phyloP scores from a whole-genome alignment of 2,888 invertebrate genomes.

The Brenthis ino region DNA sequence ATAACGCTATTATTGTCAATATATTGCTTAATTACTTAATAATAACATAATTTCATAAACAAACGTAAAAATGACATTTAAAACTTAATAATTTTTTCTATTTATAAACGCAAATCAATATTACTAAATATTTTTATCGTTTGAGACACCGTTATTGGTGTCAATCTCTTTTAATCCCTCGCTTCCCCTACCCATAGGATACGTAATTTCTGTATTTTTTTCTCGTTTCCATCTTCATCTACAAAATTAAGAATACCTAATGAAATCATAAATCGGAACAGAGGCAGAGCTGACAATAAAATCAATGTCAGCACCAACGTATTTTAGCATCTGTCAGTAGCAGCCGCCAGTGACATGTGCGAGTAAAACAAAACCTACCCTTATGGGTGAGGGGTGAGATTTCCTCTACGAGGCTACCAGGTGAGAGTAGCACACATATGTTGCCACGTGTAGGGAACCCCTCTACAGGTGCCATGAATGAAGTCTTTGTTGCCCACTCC shows the following conservation, averaged over 20 bases:
- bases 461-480: slow-evolving; percentile 78
- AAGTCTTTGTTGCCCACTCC: slow-evolving; percentile 66
- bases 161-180: too few species aligned
- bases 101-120: too few species aligned
- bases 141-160: too few species aligned
- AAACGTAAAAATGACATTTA: too few species aligned
- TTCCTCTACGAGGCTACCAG: slow-evolving; percentile 73
- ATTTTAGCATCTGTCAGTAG: slow-evolving; percentile 81
- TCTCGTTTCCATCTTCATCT: neutral
- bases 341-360: slow-evolving; percentile 77
- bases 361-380: slow-evolving; percentile 67
- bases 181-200: neutral
- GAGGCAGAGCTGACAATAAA: slow-evolving; percentile 53
- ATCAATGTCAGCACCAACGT: slow-evolving; percentile 73
- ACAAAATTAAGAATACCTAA: slow-evolving; percentile 28
- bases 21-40: too few species aligned
- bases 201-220: neutral
- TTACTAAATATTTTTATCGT: too few species aligned
- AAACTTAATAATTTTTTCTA: too few species aligned
- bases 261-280: slow-evolving; percentile 41
- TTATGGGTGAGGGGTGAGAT: slow-evolving; percentile 70
- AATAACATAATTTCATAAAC: too few species aligned
- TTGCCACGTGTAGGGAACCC: slow-evolving; percentile 77
- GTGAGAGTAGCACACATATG: slow-evolving; percentile 72
- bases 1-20: too few species aligned